A percentile compares a stretch with the other conserved stretches of the same genome.
phyloP scores from a whole-genome alignment of 2,797 vertebrate species.

The Galagoides demidoff region DNA sequence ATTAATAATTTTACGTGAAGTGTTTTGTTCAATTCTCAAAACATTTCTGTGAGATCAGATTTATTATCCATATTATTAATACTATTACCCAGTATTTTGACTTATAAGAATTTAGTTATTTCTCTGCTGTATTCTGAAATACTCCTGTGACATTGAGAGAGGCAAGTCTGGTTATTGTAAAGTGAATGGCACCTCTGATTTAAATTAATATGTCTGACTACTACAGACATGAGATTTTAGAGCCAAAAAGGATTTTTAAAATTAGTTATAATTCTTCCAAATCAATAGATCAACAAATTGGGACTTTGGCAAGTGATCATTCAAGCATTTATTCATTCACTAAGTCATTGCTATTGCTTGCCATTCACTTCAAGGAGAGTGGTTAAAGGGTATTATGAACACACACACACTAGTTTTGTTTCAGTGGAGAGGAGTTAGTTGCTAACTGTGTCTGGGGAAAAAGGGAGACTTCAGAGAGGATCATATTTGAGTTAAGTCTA shows the following conservation, averaged over 20 bases:
- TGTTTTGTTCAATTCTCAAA: constrained; percentile 49
- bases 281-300: background rate
- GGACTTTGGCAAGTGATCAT: background rate
- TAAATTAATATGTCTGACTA: background rate
- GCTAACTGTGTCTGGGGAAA: constrained; percentile 36
- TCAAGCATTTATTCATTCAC: background rate
- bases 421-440: background rate
- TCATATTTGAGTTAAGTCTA: background rate
- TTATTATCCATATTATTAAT: background rate
- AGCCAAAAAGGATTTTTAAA: background rate
- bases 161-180: background rate
- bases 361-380: background rate
- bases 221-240: background rate
- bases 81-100: background rate
- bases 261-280: constrained; percentile 16
- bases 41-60: background rate
- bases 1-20: background rate
- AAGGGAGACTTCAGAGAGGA: background rate
- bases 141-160: background rate
- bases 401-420: background rate
- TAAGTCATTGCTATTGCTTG: background rate
- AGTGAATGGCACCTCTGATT: background rate
- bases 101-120: background rate
- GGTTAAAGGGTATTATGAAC: background rate
- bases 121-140: background rate